Percentiles rank a stretch among this genome's conserved stretches.
Evolutionary conservation across 1,140 invertebrate species (phyloP).

Genomic region (Drosophila ananassae): DNA sequence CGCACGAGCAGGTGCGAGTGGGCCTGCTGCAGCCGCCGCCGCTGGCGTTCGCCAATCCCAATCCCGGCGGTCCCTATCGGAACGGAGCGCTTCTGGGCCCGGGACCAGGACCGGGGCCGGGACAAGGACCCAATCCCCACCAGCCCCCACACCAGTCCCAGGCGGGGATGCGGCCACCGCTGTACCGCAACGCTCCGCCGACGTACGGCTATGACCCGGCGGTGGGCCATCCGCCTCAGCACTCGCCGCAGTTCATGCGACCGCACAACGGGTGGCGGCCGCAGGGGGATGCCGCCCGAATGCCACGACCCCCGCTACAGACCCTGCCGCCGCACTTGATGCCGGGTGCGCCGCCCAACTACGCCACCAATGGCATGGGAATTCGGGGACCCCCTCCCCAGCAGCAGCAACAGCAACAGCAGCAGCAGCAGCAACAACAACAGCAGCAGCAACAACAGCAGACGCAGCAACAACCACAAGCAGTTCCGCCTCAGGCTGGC

Average conservation of each 20-base stretch:
- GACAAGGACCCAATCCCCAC: neutral
- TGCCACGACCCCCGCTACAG: constrained; percentile 72
- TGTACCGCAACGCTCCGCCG: constrained; percentile 49
- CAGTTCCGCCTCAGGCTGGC: neutral
- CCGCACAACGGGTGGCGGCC: constrained; percentile 71
- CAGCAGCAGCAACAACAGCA: constrained; percentile 39
- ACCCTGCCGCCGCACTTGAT: constrained; percentile 68
- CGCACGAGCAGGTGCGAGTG: constrained; percentile 65
- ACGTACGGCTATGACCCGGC: constrained; percentile 52
- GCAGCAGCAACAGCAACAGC: constrained; percentile 46
- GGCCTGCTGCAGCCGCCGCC: constrained; percentile 65
- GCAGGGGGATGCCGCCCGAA: constrained; percentile 60
- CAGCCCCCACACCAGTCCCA: constrained; percentile 10
- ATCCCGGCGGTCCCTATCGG: constrained; percentile 40
- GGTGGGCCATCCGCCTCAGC: constrained; percentile 42
- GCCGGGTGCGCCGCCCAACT: constrained; percentile 54
- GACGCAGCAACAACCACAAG: neutral
- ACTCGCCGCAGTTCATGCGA: constrained; percentile 59
- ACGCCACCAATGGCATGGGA: constrained; percentile 68
- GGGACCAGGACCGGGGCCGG: constrained; percentile 38
- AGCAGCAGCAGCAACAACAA: constrained; percentile 13
- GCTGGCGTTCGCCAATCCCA: constrained; percentile 37
- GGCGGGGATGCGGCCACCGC: constrained; percentile 26
- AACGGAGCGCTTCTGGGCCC: constrained; percentile 62
- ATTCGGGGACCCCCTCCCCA: constrained; percentile 59